phyloP scores from a whole-genome alignment of 2,797 vertebrate species.

The Morelia viridis region DNA sequence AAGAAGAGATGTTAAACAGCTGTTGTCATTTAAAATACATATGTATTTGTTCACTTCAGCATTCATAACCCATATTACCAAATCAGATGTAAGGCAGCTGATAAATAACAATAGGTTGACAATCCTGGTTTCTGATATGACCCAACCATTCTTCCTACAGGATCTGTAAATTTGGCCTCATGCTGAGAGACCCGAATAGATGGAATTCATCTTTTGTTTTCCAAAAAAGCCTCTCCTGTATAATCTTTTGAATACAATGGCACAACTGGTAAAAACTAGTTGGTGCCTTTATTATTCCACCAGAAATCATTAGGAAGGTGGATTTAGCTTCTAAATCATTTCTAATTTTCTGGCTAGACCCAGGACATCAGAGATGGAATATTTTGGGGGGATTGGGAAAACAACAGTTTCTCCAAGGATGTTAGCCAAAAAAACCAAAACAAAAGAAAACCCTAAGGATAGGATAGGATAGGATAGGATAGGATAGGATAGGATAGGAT shows the following conservation, averaged over 20 bases:
- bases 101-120: neutral
- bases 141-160: neutral
- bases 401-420: neutral
- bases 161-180: neutral
- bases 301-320: neutral
- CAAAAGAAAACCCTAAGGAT: neutral
- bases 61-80: neutral
- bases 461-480: too few species aligned
- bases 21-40: neutral
- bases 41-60: neutral
- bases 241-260: neutral
- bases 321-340: neutral
- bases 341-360: neutral
- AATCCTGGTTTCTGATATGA: neutral
- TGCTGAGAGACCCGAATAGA: neutral
- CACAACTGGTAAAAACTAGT: neutral
- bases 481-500: too few species aligned
- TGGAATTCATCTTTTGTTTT: neutral
- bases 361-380: neutral
- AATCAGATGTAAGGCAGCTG: neutral
- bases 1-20: neutral
- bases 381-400: neutral
- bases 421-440: neutral
- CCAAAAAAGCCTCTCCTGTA: neutral
- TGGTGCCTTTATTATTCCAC: neutral